A percentile compares a stretch with the other conserved stretches of the same genome.
phyloP scores from a whole-genome alignment of 92 coral and sea anemone genomes.

The Porites lobata region DNA sequence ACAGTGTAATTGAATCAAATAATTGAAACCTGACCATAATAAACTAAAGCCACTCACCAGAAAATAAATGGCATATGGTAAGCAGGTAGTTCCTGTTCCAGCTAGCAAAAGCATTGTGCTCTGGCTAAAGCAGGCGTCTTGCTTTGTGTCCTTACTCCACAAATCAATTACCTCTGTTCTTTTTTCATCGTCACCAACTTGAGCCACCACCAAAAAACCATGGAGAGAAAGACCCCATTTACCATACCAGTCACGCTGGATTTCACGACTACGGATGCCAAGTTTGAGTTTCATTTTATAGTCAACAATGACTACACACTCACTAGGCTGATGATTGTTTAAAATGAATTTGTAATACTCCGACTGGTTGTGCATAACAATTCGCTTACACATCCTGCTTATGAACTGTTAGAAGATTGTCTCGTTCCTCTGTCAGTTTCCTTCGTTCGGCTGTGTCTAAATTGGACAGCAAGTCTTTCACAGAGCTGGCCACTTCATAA shows the following conservation, averaged over 20 bases:
- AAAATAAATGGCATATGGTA: slow-evolving; percentile 15
- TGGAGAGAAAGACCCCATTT: slow-evolving; percentile 52
- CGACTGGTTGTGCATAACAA: slow-evolving; percentile 36
- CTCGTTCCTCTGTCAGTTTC: neutral
- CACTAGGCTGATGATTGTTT: slow-evolving; percentile 34
- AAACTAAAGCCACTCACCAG: slow-evolving; percentile 13
- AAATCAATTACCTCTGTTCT: slow-evolving; percentile 18
- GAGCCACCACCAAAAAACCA: slow-evolving; percentile 42
- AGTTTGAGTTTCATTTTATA: slow-evolving; percentile 57
- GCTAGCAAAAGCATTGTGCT: slow-evolving; percentile 20
- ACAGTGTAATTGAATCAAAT: too few relatives aligned
- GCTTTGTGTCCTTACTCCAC: slow-evolving; percentile 35
- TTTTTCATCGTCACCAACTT: slow-evolving; percentile 2
- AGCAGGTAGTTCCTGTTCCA: slow-evolving; percentile 6
- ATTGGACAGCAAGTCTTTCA: neutral
- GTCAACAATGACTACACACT: slow-evolving; percentile 39
- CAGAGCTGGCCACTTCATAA: neutral
- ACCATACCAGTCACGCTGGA: slow-evolving; percentile 60
- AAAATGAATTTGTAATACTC: slow-evolving; percentile 28
- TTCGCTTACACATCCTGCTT: slow-evolving; percentile 10
- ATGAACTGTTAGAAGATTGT: neutral
- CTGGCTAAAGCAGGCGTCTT: slow-evolving; percentile 30
- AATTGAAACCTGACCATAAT: neutral
- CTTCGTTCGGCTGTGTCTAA: neutral
- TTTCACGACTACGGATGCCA: slow-evolving; percentile 42